Base-by-base conservation (phyloP, 2,888 invertebrate species). In the Cataglyphis cursor region DNA sequence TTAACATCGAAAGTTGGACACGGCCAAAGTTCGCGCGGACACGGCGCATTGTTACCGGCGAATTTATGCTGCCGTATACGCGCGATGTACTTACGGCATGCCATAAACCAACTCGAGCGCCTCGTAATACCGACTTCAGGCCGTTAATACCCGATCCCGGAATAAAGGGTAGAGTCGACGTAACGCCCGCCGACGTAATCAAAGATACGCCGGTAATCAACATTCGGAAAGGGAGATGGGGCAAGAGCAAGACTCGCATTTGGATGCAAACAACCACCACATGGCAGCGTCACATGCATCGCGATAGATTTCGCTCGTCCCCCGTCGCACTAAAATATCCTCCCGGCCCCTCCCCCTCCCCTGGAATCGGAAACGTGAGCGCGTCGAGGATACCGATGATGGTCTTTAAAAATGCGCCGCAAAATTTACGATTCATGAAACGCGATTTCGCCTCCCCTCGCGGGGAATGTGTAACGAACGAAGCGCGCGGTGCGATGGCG, bases 111-210 rank as follows among this genome's bases (percentile, higher is more conserved):
- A 85, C 84, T 83, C 73, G 83, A 78, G 83, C 83, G 48, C 81
- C 72, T 81, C 81, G 83, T 84, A 86, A 86, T 84, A 73, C 84
- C 83, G 54, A 70, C 66, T 73, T 44, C 72, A 59, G 74, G 73
- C 83, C 83, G 78, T 86, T 87, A 86, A 87, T 87, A 83, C 74
- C 81, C 82, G 81, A 87, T 87, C 84, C 73, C 73, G 84, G 84
- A 86, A 83, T 83, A 85, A 82, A 72, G 81, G 81, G n/a, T 8
- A n/a, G 73, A 78, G 72, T 85, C 54, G 48, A 66, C 80, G 64
- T 74, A 84, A 81, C 64, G 85, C 48, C 68, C 68, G 48, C 51
- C 51, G 62, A n/a, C 38, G 68, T 74, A 85, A 81, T 85, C 80
- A 82, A 86, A 82, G 64, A 74, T 75, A 62, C 62, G 68, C 35